Base-by-base conservation (phyloP, 1,140 invertebrate genomes). In the Fopius arisanus region DNA sequence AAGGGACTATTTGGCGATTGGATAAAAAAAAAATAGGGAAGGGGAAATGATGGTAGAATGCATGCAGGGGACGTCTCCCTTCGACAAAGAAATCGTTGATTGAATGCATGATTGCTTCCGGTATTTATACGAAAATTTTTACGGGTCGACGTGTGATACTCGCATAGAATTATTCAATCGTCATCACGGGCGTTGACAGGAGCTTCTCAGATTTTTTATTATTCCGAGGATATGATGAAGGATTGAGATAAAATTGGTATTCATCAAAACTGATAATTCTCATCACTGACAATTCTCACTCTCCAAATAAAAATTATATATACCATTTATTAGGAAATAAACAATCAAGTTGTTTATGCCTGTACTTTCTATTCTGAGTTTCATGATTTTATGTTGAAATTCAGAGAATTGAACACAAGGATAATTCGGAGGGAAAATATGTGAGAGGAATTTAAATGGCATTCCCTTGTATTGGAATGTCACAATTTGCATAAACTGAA, bases 101-200 rank as follows among this genome's bases (percentile, higher is more conserved):
- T 78, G 76, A 78, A 78, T 78, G 71, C 76, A 75, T 74, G 72
- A 78, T 78, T 78, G 76, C 68, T 78, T 78, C 74, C 76, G 74
- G 74, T 74, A 75, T 78, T 75, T 75, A 75, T 78, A 73, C 73
- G 76, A 77, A 75, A 72, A 68, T 70, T 77, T 77, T 75, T 62
- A 74, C 73, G 59, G 68, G 23, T 69, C 67, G 43, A 31, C 76
- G 73, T 70, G 67, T 72, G 76, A 74, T 77, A 77, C 73, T 67
- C 59, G 54, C 23, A 72, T 75, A 48, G 76, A 77, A 77, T 77
- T 68, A 77, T 77, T 77, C 66, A 77, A 72, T 69, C 68, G 69
- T 73, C 54, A 67, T 65, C 54, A 59, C 54, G 54, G 23, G 14
- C 62, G n/a, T 65, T 65, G 62, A 65, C 62, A 33, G 29, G 6